A percentile compares a stretch with the other conserved stretches of the same genome.
These are phyloP conservation scores for Aeoliscus strigatus DNA, from an alignment of 2,797 vertebrate genomes.

Conservation along the genomic window DNA sequence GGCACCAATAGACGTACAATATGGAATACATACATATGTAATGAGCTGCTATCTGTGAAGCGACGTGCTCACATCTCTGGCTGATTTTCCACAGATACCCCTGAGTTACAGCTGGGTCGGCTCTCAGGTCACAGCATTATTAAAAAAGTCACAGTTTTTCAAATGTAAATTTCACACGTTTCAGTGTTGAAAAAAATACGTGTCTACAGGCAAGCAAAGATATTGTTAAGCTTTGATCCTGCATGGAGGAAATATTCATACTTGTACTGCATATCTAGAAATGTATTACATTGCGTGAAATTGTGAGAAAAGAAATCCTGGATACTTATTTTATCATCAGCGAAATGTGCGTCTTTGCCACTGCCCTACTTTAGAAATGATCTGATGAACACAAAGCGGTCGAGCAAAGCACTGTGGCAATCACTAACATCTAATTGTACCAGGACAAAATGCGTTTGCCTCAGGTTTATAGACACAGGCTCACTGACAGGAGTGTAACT, in stretches of 20 bases:
- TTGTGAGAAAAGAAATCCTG: too few species aligned
- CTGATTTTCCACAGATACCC: constrained; percentile 40
- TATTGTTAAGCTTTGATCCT: too few species aligned
- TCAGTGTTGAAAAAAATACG: too few species aligned
- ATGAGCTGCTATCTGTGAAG: constrained; percentile 27
- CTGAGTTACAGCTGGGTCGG: constrained; percentile 33
- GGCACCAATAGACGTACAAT: constrained; percentile 8
- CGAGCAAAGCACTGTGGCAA: too few species aligned
- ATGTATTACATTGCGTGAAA: too few species aligned
- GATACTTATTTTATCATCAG: constrained; percentile 4
- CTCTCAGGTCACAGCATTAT: constrained; percentile 36
- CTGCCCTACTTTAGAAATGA: constrained; percentile 12
- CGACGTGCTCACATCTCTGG: constrained; percentile 10
- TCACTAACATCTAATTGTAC: too few species aligned
- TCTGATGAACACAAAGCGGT: too few species aligned
- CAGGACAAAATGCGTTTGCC: too few species aligned
- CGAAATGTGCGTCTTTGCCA: constrained; percentile 2
- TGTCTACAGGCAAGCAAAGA: too few species aligned
- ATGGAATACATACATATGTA: constrained; percentile 41
- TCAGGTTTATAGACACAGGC: too few species aligned
- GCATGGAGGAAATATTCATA: too few species aligned
- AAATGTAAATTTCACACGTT: constrained; percentile 41
- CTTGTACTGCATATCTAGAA: not conserved
- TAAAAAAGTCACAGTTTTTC: constrained; percentile 44
- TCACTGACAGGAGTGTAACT: too few species aligned